Evolutionary conservation across 2,797 vertebrate genomes (phyloP), one percentile per base, ranked within the genome.

Genomic region (Chelonia mydas): DNA sequence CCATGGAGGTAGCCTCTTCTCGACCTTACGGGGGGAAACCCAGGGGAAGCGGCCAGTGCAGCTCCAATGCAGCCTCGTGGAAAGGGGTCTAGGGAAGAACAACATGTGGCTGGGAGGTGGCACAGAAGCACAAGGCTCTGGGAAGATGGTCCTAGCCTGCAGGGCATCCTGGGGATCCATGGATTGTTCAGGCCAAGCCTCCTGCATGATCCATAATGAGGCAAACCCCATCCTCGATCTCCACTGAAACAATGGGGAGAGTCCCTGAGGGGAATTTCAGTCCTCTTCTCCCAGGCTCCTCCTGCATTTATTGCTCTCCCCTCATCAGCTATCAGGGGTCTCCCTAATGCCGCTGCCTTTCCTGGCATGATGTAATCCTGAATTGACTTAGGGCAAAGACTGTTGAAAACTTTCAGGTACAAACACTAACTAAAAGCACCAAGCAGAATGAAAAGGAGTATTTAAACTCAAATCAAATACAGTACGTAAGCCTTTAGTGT

Each of bases 381-480:
- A 86, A 93, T 57, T 45, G 59, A 81, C 47, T 25, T 27, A 54
- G 33, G 16, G 16, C 15, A 2, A 31, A 31, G 31, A 74, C 51
- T 23, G 25, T 23, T 80, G 37, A 86, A 53, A 96, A 85, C 51
- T 79, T 84, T n/a, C 54, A 47, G 91, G 33, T 19, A 65, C 92
- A 83, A 81, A 55, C 51, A 53, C 57, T 59, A 33, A 84, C 5
- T 61, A 88, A 88, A 96, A 86, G 76, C 85, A 93, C 72, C 16
- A 86, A 1, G 6, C 31, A 0, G 78, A 90, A 93, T 89, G 90
- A 88, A 81, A 68, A 50, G 31, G 84, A 59, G 6, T 59, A 54
- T 81, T 85, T 90, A 86, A 81, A 92, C 88, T 86, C 90, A 74
- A 72, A 53, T 81, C 84, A 94, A 89, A 89, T 47, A 86, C 87